phyloP scores from a whole-genome alignment of 1,140 invertebrate genomes.

The Acromyrmex echinatior region DNA sequence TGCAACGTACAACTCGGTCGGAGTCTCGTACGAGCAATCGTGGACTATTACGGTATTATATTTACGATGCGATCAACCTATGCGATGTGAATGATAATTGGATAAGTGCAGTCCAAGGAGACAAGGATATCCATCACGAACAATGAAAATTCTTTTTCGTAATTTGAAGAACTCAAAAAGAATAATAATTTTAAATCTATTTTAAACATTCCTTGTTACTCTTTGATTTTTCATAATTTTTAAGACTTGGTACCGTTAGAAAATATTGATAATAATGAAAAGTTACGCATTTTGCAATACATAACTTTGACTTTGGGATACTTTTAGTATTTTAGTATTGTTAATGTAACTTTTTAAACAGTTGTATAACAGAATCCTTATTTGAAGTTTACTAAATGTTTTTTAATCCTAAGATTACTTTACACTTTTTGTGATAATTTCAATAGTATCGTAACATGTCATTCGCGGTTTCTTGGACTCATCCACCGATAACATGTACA shows the following conservation, averaged over 20 bases:
- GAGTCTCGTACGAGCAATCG: conserved; percentile 38
- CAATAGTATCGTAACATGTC: not conserved
- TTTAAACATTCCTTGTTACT: not conserved
- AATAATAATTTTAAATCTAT: conserved; percentile 30
- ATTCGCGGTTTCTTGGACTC: conserved; percentile 56
- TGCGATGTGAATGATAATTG: conserved; percentile 63
- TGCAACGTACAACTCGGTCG: not conserved
- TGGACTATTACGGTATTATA: conserved; percentile 76
- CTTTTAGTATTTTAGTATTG: not conserved
- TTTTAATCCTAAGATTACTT: not conserved
- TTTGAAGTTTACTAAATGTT: not conserved
- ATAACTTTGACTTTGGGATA: not conserved
- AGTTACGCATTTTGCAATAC: not conserved
- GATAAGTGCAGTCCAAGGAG: conserved; percentile 65
- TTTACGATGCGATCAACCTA: conserved; percentile 75
- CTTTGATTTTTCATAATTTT: not conserved
- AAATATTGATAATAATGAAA: not conserved
- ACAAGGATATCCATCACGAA: conserved; percentile 64
- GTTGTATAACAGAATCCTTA: not conserved
- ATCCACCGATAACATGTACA: conserved; percentile 14
- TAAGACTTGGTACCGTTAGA: not conserved
- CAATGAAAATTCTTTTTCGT: conserved; percentile 71
- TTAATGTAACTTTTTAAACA: not conserved
- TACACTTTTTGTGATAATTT: not conserved
- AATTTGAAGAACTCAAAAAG: not conserved